A percentile compares a stretch with the other conserved stretches of the same genome.
phyloP scores from a whole-genome alignment of 2,113 vertebrate genomes.

The Oryzias curvinotus region DNA sequence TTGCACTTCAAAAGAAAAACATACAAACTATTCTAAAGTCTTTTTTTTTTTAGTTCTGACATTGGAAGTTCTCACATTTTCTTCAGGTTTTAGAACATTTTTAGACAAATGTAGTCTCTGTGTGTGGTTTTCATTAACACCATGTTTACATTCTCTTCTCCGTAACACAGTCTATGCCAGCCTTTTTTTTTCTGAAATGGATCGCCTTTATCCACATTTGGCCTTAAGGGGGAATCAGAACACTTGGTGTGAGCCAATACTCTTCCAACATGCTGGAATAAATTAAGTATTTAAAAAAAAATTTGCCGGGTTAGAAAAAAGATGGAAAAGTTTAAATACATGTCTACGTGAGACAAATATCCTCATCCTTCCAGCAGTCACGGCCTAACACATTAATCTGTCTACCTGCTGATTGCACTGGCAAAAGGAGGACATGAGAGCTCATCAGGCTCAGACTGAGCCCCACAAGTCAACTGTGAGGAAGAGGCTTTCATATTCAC shows the following conservation, averaged over 20 bases:
- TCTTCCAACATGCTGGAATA: constrained; percentile 29
- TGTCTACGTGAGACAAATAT: constrained; percentile 55
- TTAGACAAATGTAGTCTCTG: no score
- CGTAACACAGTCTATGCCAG: no score
- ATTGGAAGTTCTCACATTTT: no score
- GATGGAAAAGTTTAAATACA: constrained; percentile 79
- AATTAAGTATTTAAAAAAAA: constrained; percentile 30
- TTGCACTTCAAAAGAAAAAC: no score
- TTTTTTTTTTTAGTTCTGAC: no score
- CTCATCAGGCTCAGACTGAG: constrained; percentile 57
- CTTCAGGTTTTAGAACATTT: no score
- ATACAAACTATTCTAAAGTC: no score
- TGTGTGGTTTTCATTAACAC: no score
- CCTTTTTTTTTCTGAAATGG: constrained; percentile 24
- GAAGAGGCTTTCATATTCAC: constrained; percentile 57
- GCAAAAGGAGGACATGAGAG: constrained; percentile 33
- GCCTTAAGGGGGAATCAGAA: constrained; percentile 11
- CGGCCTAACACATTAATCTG: constrained; percentile 61
- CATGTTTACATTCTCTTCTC: no score
- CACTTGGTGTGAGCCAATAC: constrained; percentile 18
- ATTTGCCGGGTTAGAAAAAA: constrained; percentile 2
- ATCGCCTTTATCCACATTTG: constrained; percentile 2
- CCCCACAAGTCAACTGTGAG: constrained; percentile 14
- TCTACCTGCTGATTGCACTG: constrained; percentile 46
- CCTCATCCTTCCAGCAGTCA: constrained; percentile 49